Conservation (phyloP, 2,113 vertebrate species). For the Oceanodroma tethys region DNA sequence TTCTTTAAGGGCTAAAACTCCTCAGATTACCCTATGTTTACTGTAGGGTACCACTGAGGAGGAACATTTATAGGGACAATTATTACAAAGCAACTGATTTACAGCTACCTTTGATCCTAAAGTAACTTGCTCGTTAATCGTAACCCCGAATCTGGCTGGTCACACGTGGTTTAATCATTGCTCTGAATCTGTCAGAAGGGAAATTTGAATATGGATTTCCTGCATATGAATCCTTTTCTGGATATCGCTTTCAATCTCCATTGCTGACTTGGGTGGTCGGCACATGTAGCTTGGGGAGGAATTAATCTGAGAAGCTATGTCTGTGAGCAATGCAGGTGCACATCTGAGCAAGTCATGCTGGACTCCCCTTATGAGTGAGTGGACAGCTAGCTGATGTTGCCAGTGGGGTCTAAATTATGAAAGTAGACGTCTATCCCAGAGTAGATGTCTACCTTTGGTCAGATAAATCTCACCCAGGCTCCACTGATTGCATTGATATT, state of each 20-base stretch:
- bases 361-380: not conserved
- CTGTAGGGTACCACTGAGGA: not conserved
- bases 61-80: not conserved
- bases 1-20: not conserved
- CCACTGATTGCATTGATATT: not conserved
- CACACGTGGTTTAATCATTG: not conserved
- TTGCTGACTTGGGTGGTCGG: not conserved
- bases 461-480: not conserved
- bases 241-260: not conserved
- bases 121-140: not conserved
- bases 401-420: not conserved
- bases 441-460: not conserved
- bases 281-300: fast-evolving
- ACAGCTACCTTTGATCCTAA: not conserved
- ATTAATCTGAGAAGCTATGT: not conserved
- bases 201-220: not conserved
- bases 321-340: not conserved
- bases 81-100: not conserved
- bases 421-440: too few species aligned
- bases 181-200: not conserved
- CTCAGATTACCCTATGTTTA: not conserved
- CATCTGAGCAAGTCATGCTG: not conserved
- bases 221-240: not conserved
- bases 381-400: not conserved
- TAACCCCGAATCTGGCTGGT: not conserved